Percentiles rank a stretch among this genome's conserved stretches.
Conservation (phyloP, 1,140 invertebrate genomes). For the Vanessa atalanta region DNA sequence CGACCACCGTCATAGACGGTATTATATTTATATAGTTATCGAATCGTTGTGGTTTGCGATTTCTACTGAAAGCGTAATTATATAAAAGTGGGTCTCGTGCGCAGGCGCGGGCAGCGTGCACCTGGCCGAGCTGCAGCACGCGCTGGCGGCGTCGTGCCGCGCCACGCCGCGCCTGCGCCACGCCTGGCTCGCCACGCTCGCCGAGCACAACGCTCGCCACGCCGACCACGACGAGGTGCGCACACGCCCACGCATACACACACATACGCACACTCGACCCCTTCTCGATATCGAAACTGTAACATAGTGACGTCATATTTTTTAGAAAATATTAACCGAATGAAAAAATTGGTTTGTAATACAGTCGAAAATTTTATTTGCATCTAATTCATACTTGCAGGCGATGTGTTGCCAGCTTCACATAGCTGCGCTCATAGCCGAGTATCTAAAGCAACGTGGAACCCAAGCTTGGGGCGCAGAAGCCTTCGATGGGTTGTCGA, state of each 20-base stretch:
- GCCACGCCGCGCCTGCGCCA: conserved; percentile 95
- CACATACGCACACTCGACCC: neutral
- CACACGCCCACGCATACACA: neutral
- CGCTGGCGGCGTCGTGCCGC: conserved; percentile 95
- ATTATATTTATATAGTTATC: too few relatives aligned
- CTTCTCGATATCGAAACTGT: too few relatives aligned
- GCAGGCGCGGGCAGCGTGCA: conserved; percentile 91
- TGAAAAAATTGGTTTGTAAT: too few relatives aligned
- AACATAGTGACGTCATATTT: too few relatives aligned
- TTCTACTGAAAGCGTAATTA: too few relatives aligned
- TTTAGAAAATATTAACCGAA: neutral
- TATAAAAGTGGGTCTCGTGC: neutral
- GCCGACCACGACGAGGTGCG: conserved; percentile 85
- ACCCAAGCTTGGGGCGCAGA: conserved; percentile 89
- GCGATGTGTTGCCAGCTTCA: conserved; percentile 94
- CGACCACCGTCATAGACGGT: too few relatives aligned
- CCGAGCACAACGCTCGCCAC: conserved; percentile 90
- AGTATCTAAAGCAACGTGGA: conserved; percentile 92
- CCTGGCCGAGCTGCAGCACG: conserved; percentile 95
- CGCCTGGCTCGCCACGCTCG: conserved; percentile 97
- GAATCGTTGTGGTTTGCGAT: too few relatives aligned
- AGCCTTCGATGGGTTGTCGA: conserved; percentile 90
- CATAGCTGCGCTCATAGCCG: conserved; percentile 94
- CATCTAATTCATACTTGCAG: conserved; percentile 67
- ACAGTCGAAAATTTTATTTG: too few relatives aligned